Evolutionary conservation across 2,113 vertebrate species (phyloP).

Genomic region (Vidua macroura): DNA sequence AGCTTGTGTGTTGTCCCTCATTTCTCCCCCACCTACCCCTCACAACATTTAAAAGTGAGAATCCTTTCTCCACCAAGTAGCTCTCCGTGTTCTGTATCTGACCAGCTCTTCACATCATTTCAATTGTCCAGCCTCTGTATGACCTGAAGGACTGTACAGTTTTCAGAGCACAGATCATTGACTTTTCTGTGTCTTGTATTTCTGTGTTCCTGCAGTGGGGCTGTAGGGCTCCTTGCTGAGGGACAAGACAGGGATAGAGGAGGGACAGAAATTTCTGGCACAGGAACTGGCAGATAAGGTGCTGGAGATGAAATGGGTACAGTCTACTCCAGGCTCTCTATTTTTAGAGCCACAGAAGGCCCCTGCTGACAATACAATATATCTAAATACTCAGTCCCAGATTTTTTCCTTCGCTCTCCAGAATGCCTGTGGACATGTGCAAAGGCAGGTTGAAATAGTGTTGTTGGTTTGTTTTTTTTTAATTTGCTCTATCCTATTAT

Average conservation of each 20-base stretch:
- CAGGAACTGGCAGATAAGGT: neutral
- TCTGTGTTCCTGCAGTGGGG: neutral
- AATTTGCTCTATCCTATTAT: neutral
- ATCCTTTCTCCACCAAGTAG: neutral
- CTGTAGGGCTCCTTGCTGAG: neutral
- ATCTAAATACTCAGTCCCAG: neutral
- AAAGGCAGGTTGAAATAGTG: neutral
- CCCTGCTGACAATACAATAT: neutral
- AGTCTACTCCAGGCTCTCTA: neutral
- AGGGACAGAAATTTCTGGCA: neutral
- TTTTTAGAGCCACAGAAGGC: neutral
- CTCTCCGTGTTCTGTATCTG: neutral
- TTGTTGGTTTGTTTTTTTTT: neutral
- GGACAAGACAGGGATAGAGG: neutral
- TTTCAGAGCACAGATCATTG: neutral
- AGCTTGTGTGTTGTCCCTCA: neutral
- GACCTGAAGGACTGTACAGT: neutral
- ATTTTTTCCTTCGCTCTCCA: neutral
- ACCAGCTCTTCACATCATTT: neutral
- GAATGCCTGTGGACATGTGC: neutral
- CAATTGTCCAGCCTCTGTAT: neutral
- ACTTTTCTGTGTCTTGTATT: neutral
- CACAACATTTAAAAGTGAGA: neutral
- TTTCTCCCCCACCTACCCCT: neutral
- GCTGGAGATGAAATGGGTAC: neutral